A percentile compares a stretch with the other conserved stretches of the same genome.
Evolutionary conservation across 1,140 invertebrate genomes (phyloP).

Genomic region (Cylas formicarius): DNA sequence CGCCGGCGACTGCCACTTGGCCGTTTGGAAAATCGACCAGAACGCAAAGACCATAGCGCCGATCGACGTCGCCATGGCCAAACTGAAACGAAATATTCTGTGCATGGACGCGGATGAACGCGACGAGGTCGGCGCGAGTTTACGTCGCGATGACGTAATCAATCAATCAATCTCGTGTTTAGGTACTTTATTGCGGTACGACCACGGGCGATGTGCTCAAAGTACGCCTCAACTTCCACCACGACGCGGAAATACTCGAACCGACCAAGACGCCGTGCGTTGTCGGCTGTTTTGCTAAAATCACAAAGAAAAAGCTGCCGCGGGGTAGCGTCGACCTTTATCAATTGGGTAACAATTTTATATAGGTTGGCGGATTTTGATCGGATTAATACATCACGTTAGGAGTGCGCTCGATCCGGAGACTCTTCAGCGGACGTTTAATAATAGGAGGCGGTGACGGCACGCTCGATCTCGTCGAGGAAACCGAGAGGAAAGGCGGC

Average conservation of each 20-base stretch:
- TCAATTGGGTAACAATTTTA: slow-evolving; percentile 26
- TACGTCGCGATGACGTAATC: background rate
- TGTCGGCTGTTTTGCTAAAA: slow-evolving; percentile 62
- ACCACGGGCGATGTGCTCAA: slow-evolving; percentile 64
- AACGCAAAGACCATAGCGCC: slow-evolving; percentile 60
- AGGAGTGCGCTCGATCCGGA: slow-evolving; percentile 59
- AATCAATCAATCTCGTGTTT: background rate
- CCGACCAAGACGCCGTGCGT: slow-evolving; percentile 51
- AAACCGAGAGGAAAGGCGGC: slow-evolving; percentile 31
- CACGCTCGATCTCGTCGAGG: slow-evolving; percentile 61
- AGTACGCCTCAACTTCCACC: slow-evolving; percentile 57
- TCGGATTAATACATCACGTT: slow-evolving; percentile 10
- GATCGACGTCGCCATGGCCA: slow-evolving; percentile 63
- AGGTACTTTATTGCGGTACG: slow-evolving; percentile 74
- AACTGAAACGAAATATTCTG: slow-evolving; percentile 58
- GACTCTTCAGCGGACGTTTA: slow-evolving; percentile 54
- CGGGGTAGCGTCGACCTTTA: slow-evolving; percentile 44
- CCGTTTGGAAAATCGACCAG: slow-evolving; percentile 69
- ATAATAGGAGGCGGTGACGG: slow-evolving; percentile 80
- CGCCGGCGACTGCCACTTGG: slow-evolving; percentile 60
- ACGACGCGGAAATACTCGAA: slow-evolving; percentile 47
- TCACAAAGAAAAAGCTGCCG: slow-evolving; percentile 42
- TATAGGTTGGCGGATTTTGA: background rate
- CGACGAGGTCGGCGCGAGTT: slow-evolving; percentile 46
- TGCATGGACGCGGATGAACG: slow-evolving; percentile 55